These are phyloP conservation scores for Aphis gossypii DNA, from an alignment of 1,140 invertebrate genomes.

Conservation along the genomic window DNA sequence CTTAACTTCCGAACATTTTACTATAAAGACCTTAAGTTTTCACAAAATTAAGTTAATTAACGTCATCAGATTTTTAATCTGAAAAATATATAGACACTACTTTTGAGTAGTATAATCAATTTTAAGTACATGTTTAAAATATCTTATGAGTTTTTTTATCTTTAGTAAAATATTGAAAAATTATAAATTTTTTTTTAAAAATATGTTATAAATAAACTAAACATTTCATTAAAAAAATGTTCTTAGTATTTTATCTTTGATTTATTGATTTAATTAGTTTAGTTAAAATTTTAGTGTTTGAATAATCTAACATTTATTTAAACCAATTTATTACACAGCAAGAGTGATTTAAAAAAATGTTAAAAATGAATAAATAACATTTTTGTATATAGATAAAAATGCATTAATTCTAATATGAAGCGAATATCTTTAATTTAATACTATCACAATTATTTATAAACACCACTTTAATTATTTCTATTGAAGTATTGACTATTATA, in stretches of 20 bases:
- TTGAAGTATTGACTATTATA: background rate
- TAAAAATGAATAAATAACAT: too few species aligned
- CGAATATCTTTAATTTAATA: background rate
- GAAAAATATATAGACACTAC: background rate
- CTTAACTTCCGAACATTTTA: background rate
- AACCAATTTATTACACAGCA: background rate
- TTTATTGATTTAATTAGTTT: background rate
- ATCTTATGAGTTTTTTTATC: background rate
- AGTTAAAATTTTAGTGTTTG: background rate
- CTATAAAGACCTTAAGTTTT: background rate
- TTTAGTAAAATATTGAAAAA: background rate
- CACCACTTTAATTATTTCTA: background rate
- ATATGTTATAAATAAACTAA: background rate
- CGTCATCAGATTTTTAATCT: background rate
- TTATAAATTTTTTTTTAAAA: background rate
- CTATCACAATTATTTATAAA: background rate
- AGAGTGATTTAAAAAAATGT: too few species aligned
- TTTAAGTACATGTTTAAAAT: background rate
- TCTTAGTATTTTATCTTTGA: background rate
- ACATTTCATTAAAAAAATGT: background rate
- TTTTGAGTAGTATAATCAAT: background rate
- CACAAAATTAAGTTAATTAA: background rate
- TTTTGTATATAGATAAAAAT: too few species aligned
- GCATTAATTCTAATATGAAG: too few species aligned
- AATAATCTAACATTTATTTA: background rate